Evolutionary conservation across 2,113 vertebrate genomes (phyloP).

Genomic region (Nyctereutes procyonoides): DNA sequence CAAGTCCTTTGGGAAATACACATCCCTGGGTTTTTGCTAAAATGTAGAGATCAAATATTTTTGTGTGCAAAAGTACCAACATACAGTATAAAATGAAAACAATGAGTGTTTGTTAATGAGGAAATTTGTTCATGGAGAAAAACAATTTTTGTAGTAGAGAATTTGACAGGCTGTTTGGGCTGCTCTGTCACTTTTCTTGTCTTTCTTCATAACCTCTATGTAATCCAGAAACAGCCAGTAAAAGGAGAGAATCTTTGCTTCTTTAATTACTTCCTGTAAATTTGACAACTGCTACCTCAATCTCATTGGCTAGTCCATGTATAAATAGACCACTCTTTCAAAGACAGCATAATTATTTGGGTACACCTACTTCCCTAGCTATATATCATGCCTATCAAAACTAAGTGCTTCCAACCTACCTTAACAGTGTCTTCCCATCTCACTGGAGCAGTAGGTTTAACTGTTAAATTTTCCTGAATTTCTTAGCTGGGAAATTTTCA

Average conservation of each 20-base stretch:
- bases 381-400: conserved; percentile 89
- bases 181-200: conserved; percentile 88
- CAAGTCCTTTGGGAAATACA: conserved; percentile 48
- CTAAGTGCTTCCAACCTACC: conserved; percentile 86
- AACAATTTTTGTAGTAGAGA: conserved; percentile 74
- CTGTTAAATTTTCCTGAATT: conserved; percentile 66
- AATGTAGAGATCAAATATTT: background rate
- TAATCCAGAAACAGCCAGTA: conserved; percentile 88
- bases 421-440: conserved; percentile 72
- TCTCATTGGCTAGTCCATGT: conserved; percentile 86
- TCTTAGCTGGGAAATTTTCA: conserved; percentile 77
- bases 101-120: conserved; percentile 17
- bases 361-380: conserved; percentile 86
- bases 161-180: conserved; percentile 80
- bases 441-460: conserved; percentile 73
- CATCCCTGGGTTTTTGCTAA: conserved; percentile 43
- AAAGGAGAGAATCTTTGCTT: conserved; percentile 88
- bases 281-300: conserved; percentile 84
- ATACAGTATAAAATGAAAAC: conserved; percentile 24
- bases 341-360: conserved; percentile 88
- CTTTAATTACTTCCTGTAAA: conserved; percentile 91
- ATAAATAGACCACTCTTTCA: conserved; percentile 87
- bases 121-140: conserved; percentile 67
- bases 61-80: background rate
- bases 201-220: conserved; percentile 90